phyloP scores from a whole-genome alignment of 2,113 vertebrate genomes.

The Labeo rohita region DNA sequence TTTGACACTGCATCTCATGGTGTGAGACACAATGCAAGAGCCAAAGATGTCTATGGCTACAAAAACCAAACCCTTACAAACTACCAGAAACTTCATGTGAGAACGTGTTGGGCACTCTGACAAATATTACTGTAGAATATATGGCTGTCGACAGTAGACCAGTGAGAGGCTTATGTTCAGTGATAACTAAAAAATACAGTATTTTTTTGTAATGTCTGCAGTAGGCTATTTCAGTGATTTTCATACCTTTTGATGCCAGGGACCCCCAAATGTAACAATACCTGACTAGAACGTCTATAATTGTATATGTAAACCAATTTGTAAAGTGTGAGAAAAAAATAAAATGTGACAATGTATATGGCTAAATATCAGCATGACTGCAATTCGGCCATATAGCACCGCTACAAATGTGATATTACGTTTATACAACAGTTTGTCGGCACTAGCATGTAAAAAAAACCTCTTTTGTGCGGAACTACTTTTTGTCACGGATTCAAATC shows the following conservation, averaged over 20 bases:
- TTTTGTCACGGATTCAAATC: too few species aligned
- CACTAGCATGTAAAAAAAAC: too few species aligned
- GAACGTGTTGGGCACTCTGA: neutral
- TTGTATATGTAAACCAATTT: too few species aligned
- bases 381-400: too few species aligned
- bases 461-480: too few species aligned
- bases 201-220: neutral
- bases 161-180: neutral
- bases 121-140: neutral
- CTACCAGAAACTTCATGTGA: neutral
- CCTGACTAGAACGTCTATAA: too few species aligned
- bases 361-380: too few species aligned
- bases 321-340: too few species aligned
- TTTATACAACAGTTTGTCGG: too few species aligned
- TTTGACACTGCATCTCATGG: constrained; percentile 5
- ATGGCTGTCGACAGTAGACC: neutral
- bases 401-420: too few species aligned
- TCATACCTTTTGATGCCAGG: neutral
- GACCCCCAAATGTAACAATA: too few species aligned
- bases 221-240: neutral
- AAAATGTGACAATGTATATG: too few species aligned
- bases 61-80: neutral
- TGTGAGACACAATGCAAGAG: neutral
- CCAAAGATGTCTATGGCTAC: neutral
- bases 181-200: neutral